Evolutionary conservation across 2,888 invertebrate genomes (phyloP), one percentile per base, ranked within the genome.

Genomic region (Lithophane leautieri): DNA sequence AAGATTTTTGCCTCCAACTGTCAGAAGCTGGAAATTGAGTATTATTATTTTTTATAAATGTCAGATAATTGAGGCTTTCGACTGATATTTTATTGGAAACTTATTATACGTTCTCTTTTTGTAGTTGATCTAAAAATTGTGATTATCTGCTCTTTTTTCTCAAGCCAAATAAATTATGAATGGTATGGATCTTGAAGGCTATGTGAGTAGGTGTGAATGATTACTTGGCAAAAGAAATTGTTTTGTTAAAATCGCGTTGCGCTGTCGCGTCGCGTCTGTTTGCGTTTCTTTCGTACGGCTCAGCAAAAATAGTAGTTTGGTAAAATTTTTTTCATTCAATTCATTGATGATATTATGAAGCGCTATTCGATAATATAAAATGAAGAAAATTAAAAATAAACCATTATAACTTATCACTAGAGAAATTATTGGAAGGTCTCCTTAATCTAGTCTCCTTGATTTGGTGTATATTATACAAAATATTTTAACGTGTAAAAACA

Each of bases 21-120:
- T 52, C 47, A 19, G 60, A 16, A 65, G 47, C 68, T 69, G 60
- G 58, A 67, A 82, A 76, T 68, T 47, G 44, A 16, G 28, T 78
- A 66, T 78, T 72, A 67, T 73, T 85, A 73, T 52, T 61, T 82
- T 70, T 86, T 70, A 62, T 81, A 42, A 63, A 70, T 65, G 68
- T 67, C 40, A 34, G 63, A 52, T 82, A 81, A 85, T 82, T 82
- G 76, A 56, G n/a, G n/a, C 60, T 61, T 71, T 70, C 66, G n/a
- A 54, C 19, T 4, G n/a, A 34, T 72, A 62, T 84, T 75, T 81
- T 50, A 85, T 72, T 56, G 70, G 67, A 19, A 71, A 61, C n/a
- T 34, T 58, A 61, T 71, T 68, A 42, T 69, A 54, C n/a, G 2
- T 62, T 69, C 58, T 34, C n/a, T 58, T 78, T 73, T 58, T 70